Percentiles rank a stretch among this genome's conserved stretches.
Conservation (phyloP, 1,140 invertebrate species). For the Macrosteles quadrilineatus region DNA sequence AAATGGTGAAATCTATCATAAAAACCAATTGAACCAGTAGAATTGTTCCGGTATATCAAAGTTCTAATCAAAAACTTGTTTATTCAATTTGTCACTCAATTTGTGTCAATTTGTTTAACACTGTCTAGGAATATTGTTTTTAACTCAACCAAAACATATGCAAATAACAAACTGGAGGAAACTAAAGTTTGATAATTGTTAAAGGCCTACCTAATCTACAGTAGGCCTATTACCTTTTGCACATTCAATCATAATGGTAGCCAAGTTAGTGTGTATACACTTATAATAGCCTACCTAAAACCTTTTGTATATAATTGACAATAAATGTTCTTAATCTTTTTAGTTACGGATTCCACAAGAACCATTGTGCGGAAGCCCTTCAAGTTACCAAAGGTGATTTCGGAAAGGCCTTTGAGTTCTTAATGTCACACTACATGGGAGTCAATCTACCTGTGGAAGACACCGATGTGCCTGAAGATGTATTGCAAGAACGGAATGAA, state of each 20-base stretch:
- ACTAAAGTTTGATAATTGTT: not conserved
- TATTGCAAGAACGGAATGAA: conserved; percentile 63
- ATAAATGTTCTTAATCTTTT: conserved; percentile 43
- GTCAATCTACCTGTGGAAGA: conserved; percentile 46
- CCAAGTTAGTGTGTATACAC: not conserved
- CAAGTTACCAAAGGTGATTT: conserved; percentile 61
- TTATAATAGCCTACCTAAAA: not conserved
- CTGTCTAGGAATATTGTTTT: too few species aligned
- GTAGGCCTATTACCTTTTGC: not conserved
- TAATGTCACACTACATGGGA: conserved; percentile 69
- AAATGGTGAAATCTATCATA: too few species aligned
- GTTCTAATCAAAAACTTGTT: too few species aligned
- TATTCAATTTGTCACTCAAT: too few species aligned
- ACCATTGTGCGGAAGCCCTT: conserved; percentile 72
- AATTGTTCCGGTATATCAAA: too few species aligned
- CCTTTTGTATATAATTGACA: not conserved
- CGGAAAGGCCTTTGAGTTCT: conserved; percentile 65
- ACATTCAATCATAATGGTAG: not conserved
- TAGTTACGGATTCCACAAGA: conserved; percentile 68
- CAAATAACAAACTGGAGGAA: not conserved
- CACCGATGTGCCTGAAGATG: conserved; percentile 53
- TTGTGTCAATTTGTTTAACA: too few species aligned
- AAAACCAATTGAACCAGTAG: too few species aligned
- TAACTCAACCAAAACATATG: not conserved
- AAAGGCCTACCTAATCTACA: not conserved